Percentiles rank a stretch among this genome's conserved stretches.
phyloP scores from a whole-genome alignment of 2,888 invertebrate species.

The Iphiclides podalirius region DNA sequence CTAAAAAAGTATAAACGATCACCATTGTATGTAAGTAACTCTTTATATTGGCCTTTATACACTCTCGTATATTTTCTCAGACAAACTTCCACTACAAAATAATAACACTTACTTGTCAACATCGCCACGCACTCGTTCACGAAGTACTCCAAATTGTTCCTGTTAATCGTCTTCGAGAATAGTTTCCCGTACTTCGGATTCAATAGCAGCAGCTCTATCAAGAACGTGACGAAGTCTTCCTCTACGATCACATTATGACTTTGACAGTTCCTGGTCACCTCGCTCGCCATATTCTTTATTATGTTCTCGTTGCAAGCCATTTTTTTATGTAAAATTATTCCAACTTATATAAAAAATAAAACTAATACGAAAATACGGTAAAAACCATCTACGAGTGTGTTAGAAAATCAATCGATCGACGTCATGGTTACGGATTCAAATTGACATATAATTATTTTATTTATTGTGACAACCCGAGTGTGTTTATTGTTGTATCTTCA shows the following conservation, averaged over 20 bases:
- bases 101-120: conserved; percentile 67
- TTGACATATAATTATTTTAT: background rate
- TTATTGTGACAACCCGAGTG: background rate
- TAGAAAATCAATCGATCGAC: conserved; percentile 21
- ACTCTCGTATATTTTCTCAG: no score
- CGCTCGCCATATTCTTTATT: conserved; percentile 79
- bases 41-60: no score
- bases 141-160: conserved; percentile 74
- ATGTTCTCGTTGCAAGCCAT: conserved; percentile 74
- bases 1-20: no score
- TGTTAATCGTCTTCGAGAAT: conserved; percentile 63
- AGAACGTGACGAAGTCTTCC: conserved; percentile 73
- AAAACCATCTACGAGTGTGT: background rate
- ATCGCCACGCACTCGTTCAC: conserved; percentile 73
- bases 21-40: no score
- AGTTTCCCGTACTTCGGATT: conserved; percentile 79
- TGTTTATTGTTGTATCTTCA: no score
- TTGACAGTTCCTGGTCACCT: conserved; percentile 77
- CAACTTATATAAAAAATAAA: background rate
- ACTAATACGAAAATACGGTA: background rate
- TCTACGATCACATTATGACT: conserved; percentile 58
- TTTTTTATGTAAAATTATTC: conserved; percentile 14
- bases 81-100: no score
- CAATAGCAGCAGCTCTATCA: conserved; percentile 73
- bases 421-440: conserved; percentile 20